Conservation (phyloP, 2,797 vertebrate genomes). For the Tapera naevia region DNA sequence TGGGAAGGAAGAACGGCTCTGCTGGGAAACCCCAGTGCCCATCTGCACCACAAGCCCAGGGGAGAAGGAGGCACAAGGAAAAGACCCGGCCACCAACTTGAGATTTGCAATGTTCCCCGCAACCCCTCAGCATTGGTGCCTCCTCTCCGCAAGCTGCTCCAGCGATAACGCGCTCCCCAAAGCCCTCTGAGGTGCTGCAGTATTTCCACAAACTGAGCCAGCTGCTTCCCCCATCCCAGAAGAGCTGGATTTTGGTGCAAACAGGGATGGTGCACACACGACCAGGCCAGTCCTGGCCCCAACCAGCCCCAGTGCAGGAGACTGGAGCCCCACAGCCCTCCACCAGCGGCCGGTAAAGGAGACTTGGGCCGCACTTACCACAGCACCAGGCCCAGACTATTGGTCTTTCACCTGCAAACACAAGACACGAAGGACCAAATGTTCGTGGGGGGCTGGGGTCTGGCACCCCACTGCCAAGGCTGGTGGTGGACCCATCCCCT, state of each 20-base stretch:
- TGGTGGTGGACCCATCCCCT: background rate
- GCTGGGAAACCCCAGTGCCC: background rate
- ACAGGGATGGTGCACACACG: accelerated
- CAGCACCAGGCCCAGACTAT: slow-evolving; percentile 6
- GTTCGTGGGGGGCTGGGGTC: accelerated
- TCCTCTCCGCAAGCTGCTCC: background rate
- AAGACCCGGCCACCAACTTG: background rate
- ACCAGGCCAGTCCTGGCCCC: background rate
- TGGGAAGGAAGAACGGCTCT: background rate
- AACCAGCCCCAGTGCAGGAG: background rate
- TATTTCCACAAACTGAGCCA: background rate
- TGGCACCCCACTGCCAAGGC: background rate
- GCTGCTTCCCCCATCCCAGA: background rate
- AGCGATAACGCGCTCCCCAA: background rate
- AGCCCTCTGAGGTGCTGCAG: accelerated
- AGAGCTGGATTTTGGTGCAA: background rate
- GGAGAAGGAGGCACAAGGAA: background rate
- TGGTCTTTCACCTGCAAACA: slow-evolving; percentile 62
- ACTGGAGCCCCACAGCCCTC: background rate
- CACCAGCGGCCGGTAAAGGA: background rate
- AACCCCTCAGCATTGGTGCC: accelerated
- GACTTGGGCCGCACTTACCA: slow-evolving; percentile 52
- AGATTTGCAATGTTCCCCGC: background rate
- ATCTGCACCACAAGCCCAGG: accelerated
- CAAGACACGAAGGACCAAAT: background rate